These are phyloP conservation scores for Drosophila kepulauana DNA, from an alignment of 1,140 invertebrate genomes.

Conservation along the genomic window DNA sequence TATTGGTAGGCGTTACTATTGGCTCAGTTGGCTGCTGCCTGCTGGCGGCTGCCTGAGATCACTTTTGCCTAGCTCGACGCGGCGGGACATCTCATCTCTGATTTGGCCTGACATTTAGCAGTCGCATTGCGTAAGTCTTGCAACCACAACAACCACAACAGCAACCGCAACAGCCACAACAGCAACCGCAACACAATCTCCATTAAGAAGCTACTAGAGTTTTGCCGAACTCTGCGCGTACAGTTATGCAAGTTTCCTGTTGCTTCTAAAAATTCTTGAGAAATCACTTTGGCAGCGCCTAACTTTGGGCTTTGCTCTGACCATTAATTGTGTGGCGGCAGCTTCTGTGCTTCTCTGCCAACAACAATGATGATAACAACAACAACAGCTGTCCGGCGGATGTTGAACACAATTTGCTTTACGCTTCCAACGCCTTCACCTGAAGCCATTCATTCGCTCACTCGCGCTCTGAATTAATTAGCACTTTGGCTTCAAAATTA, in stretches of 20 bases:
- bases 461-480: slow-evolving; percentile 67
- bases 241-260: slow-evolving; percentile 59
- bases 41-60: neutral
- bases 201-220: slow-evolving; percentile 11
- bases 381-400: slow-evolving; percentile 42
- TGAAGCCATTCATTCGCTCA: slow-evolving; percentile 44
- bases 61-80: neutral
- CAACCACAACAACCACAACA: neutral
- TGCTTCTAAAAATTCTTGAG: slow-evolving; percentile 41
- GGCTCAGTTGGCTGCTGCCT: slow-evolving; percentile 53
- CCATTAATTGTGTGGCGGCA: slow-evolving; percentile 45
- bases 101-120: slow-evolving; percentile 42
- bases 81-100: slow-evolving; percentile 29
- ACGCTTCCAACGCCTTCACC: slow-evolving; percentile 46
- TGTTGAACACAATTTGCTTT: slow-evolving; percentile 47
- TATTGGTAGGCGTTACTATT: slow-evolving; percentile 83
- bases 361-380: slow-evolving; percentile 10
- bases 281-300: slow-evolving; percentile 42
- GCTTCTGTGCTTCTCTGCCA: slow-evolving; percentile 40
- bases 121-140: slow-evolving; percentile 43
- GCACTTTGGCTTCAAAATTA: slow-evolving; percentile 76
- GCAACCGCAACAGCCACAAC: slow-evolving; percentile 1
- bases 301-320: slow-evolving; percentile 28
- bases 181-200: slow-evolving; percentile 2
- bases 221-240: slow-evolving; percentile 24